These are phyloP conservation scores for Netelia melanura DNA, from an alignment of 2,888 invertebrate species.

Conservation along the genomic window DNA sequence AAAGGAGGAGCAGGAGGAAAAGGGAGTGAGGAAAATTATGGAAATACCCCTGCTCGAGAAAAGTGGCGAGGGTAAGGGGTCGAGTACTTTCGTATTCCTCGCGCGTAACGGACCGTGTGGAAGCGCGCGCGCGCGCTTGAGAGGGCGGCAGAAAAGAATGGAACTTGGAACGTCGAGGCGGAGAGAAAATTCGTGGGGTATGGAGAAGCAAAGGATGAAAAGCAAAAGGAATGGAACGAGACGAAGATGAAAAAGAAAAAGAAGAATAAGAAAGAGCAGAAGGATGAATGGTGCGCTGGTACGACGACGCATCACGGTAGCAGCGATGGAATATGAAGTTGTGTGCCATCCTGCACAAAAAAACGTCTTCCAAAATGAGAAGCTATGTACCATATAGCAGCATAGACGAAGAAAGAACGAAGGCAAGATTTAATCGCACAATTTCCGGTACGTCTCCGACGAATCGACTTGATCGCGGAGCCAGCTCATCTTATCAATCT, in stretches of 20 bases:
- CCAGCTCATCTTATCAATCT: slow-evolving; percentile 7
- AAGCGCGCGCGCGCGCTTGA: slow-evolving; percentile 53
- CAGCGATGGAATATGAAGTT: slow-evolving; percentile 36
- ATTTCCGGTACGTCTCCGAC: slow-evolving; percentile 71
- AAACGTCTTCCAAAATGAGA: slow-evolving; percentile 24
- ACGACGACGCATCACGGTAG: slow-evolving; percentile 1
- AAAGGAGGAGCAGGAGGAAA: slow-evolving; percentile 37
- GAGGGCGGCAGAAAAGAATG: slow-evolving; percentile 56
- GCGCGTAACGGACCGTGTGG: slow-evolving; percentile 59
- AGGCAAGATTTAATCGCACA: slow-evolving; percentile 72
- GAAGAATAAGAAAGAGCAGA: slow-evolving; percentile 22
- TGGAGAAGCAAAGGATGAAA: slow-evolving; percentile 53
- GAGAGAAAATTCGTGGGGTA: slow-evolving; percentile 61
- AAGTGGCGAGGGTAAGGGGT: slow-evolving; percentile 26
- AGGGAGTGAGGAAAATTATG: slow-evolving; percentile 48
- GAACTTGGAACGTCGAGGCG: slow-evolving; percentile 45
- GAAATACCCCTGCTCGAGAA: slow-evolving; percentile 20
- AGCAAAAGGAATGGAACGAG: slow-evolving; percentile 19
- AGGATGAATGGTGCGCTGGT: slow-evolving; percentile 31
- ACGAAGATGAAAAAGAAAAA: slow-evolving; percentile 15
- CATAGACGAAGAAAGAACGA: slow-evolving; percentile 42
- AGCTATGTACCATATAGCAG: slow-evolving; percentile 33
- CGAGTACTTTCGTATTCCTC: slow-evolving; percentile 68
- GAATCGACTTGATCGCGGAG: slow-evolving; percentile 69
- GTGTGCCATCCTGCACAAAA: slow-evolving; percentile 33